phyloP scores from a whole-genome alignment of 2,888 invertebrate species.

The Trichogramma dendrolimi region DNA sequence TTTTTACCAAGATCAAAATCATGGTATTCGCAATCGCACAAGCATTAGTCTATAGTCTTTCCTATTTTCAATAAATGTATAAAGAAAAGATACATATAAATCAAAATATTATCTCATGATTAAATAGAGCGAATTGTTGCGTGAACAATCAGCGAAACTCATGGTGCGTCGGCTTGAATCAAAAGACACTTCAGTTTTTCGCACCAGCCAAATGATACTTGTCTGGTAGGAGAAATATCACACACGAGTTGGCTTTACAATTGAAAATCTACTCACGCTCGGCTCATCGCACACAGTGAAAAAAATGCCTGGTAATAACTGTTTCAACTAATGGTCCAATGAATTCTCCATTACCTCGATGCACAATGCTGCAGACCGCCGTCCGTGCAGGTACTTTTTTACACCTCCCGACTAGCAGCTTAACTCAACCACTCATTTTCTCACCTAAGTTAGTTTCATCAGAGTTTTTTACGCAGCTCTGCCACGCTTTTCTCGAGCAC shows the following conservation, averaged over 20 bases:
- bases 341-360: conserved; percentile 13
- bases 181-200: too few relatives aligned
- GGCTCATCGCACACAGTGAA: background rate
- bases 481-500: conserved; percentile 24
- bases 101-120: too few relatives aligned
- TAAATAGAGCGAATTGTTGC: too few relatives aligned
- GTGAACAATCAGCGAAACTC: too few relatives aligned
- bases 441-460: conserved; percentile 8
- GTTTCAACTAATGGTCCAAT: conserved; percentile 11
- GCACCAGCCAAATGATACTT: too few relatives aligned
- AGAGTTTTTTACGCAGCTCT: conserved; percentile 21
- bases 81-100: too few relatives aligned
- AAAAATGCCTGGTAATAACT: conserved; percentile 6
- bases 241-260: conserved; percentile 23
- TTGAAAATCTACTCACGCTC: conserved; percentile 20
- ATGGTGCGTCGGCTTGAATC: too few relatives aligned
- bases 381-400: conserved; percentile 26
- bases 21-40: too few relatives aligned
- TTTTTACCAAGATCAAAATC: too few relatives aligned
- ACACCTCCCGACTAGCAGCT: conserved; percentile 17
- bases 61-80: too few relatives aligned
- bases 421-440: conserved; percentile 21
- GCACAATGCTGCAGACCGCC: background rate
- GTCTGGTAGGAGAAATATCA: conserved; percentile 1
- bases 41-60: too few relatives aligned